Base-by-base conservation (phyloP, 2,888 invertebrate genomes). In the Zygothrica quintamaculata region DNA sequence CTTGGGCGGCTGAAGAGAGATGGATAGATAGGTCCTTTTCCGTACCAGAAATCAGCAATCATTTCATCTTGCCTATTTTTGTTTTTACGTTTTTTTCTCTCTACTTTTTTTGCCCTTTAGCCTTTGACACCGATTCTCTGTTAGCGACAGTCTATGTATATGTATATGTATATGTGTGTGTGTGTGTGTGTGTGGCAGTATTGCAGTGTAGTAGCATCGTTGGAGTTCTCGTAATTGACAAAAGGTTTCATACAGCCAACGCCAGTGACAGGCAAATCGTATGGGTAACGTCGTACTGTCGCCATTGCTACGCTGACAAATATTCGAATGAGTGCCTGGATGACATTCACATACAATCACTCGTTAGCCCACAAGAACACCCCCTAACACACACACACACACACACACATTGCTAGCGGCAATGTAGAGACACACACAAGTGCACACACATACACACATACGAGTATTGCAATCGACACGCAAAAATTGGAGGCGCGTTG, bases 181-280 rank as follows among this genome's bases (percentile, higher is more conserved):
- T 15, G 37, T 11, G 11, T 11, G 12, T 29, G 11, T 42, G 11
- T 56, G 40, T 39, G 62, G 40, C 47, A 46, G 58, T 50, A 29
- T 62, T 22, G 29, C 66, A 42, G 18, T 13, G 76, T 65, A 53
- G 65, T 62, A 56, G 61, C 65, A 55, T 46, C 59, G 57, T 26
- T 42, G 52, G 48, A 50, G 58, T 50, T 33, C 43, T 29, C 65
- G 87, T 84, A 88, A 82, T 82, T 82, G 82, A 82, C 87, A 88
- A 82, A 88, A 88, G 82, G 88, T 88, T 88, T 80, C 74, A 77
- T 74, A 84, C 84, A 76, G 65, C 73, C 84, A 81, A 67, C 78
- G 82, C 60, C 84, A 60, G 42, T 56, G 65, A 61, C 78, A 65
- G 46, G 25, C 56, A 26, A 46, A n/a, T 43, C 65, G 55, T 22